Evolutionary conservation across 2,888 invertebrate species (phyloP).

Genomic region (Parelbella ahira): DNA sequence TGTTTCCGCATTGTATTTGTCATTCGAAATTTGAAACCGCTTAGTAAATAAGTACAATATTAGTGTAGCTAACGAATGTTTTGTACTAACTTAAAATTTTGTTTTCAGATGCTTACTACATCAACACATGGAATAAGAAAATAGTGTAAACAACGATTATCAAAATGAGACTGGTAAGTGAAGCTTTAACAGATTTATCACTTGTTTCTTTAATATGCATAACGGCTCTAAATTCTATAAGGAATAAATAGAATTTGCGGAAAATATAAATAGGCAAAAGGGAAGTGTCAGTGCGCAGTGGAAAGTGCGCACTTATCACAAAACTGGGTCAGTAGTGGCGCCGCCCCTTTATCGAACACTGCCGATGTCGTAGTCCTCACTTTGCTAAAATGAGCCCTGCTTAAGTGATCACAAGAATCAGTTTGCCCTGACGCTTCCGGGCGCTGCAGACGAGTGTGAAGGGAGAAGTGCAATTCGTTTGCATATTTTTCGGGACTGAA

Average conservation of each 20-base stretch:
- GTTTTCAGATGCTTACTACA: constrained; percentile 56
- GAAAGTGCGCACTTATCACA: constrained; percentile 74
- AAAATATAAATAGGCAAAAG: constrained; percentile 64
- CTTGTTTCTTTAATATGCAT: not conserved
- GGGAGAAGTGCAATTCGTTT: constrained; percentile 60
- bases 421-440: constrained; percentile 37
- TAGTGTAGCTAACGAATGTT: too few relatives aligned
- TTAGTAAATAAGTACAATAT: too few relatives aligned
- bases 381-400: constrained; percentile 60
- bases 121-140: constrained; percentile 39
- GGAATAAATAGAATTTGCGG: constrained; percentile 41
- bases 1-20: constrained; percentile 6
- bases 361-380: constrained; percentile 39
- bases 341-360: constrained; percentile 78
- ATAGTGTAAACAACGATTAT: constrained; percentile 37
- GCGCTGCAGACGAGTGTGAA: constrained; percentile 49
- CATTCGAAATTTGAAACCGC: constrained; percentile 6
- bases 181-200: not conserved
- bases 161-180: constrained; percentile 74
- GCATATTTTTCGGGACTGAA: constrained; percentile 50
- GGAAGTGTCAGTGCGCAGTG: constrained; percentile 72
- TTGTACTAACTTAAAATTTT: constrained; percentile 28
- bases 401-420: constrained; percentile 47
- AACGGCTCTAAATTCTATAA: constrained; percentile 16
- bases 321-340: constrained; percentile 78